phyloP scores from a whole-genome alignment of 2,113 vertebrate species.

The Rallus limicola region DNA sequence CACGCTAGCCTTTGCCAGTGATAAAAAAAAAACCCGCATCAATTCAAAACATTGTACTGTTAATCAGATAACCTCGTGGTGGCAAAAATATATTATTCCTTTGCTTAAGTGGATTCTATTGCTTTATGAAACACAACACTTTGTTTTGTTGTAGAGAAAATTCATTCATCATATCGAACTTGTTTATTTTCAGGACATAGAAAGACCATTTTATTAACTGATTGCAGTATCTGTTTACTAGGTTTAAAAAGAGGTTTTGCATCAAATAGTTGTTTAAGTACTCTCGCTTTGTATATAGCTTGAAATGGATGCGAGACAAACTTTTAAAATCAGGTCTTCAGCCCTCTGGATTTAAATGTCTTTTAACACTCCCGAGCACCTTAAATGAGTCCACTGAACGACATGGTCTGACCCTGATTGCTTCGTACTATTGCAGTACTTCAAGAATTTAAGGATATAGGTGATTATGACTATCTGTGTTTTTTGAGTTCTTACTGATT shows the following conservation, averaged over 20 bases:
- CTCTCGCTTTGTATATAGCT: neutral
- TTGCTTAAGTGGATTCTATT: conserved; percentile 33
- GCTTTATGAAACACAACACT: conserved; percentile 41
- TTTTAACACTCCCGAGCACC: neutral
- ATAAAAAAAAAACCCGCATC: conserved; percentile 18
- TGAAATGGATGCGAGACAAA: neutral
- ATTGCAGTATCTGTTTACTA: neutral
- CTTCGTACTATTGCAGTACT: neutral
- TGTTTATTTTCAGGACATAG: neutral
- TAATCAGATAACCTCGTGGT: conserved; percentile 54
- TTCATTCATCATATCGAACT: conserved; percentile 10
- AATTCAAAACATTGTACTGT: conserved; percentile 43
- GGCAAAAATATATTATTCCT: conserved; percentile 40
- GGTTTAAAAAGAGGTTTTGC: neutral
- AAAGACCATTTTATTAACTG: neutral
- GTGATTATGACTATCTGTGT: accelerated
- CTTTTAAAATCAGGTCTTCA: neutral
- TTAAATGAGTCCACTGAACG: neutral
- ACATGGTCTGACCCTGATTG: neutral
- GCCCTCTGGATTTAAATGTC: neutral
- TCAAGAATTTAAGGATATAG: neutral
- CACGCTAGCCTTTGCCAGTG: conserved; percentile 5
- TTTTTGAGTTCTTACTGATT: neutral
- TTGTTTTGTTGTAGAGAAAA: conserved; percentile 21
- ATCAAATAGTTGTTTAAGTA: neutral